Evolutionary conservation across 2,888 invertebrate genomes (phyloP), one percentile per base, ranked within the genome.

Genomic region (Eurytoma californica): DNA sequence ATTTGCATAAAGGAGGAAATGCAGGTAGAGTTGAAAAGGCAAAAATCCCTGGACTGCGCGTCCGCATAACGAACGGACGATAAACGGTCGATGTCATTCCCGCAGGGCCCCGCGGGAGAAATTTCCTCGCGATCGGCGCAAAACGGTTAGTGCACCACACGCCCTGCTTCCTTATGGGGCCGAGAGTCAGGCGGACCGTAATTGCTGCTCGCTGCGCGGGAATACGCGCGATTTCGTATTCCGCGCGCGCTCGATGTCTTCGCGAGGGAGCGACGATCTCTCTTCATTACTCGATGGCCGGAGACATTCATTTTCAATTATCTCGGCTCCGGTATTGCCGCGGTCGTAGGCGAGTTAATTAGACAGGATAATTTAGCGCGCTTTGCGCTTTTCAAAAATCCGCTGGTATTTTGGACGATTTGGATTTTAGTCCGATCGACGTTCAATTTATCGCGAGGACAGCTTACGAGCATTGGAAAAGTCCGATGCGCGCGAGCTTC

Each of bases 271-370:
- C 39, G 68, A 61, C 70, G 74, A 70, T 69, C 73, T 65, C 68
- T 73, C 77, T 80, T 80, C 77, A 77, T 77, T 73, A 74, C 30
- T n/a, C 49, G 12, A 63, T 9, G 63, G 14, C 12, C 30, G 9
- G 3, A 63, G 72, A 76, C 72, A 72, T 72, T 77, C 58, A 69
- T 77, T 72, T 73, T 73, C 65, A 68, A 78, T 60, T 73, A 78
- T 55, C n/a, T 39, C 39, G 39, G 9, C 39, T 9, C 39, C 39
- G 39, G 39, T 9, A 9, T 9, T 9, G 39, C 39, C 7, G 39
- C 39, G 9, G 39, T 39, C 39, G 5, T 39, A 39, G 39, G 39
- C 39, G 9, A 39, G 39, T 39, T 39, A 39, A 39, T 39, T 39
- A 39, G 39, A 39, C 39, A 9, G 39, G 39, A 39, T 39, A 39